phyloP scores from a whole-genome alignment of 2,888 invertebrate genomes.

The Podotricha telesiphe region DNA sequence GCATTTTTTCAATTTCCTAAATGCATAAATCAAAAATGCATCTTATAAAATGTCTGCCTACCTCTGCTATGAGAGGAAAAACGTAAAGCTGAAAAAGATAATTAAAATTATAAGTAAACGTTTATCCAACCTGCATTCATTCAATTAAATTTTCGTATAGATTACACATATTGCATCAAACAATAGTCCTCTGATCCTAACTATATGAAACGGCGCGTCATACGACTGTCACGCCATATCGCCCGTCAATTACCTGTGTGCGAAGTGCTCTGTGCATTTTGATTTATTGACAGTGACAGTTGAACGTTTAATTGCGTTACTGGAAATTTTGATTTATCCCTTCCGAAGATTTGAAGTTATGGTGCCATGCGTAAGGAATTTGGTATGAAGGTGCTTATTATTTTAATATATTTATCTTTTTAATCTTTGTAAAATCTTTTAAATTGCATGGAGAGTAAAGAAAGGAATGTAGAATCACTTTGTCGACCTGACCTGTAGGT shows the following conservation, averaged over 20 bases:
- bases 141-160: conserved; percentile 1
- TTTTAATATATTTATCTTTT: neutral
- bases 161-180: conserved; percentile 5
- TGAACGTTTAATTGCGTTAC: conserved; percentile 49
- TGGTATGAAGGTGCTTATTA: neutral
- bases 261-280: conserved; percentile 40
- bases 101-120: too few species aligned
- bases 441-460: too few species aligned
- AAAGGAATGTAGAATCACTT: too few species aligned
- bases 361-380: conserved; percentile 31
- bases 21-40: too few species aligned
- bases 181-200: conserved; percentile 17
- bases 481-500: too few species aligned
- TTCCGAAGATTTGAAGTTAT: conserved; percentile 27
- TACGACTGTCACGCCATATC: conserved; percentile 33
- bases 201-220: conserved; percentile 27
- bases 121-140: neutral
- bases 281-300: conserved; percentile 47
- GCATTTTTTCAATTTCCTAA: too few species aligned
- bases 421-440: neutral
- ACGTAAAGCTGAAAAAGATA: too few species aligned
- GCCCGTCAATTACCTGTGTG: conserved; percentile 40
- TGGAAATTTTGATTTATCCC: conserved; percentile 47
- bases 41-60: too few species aligned
- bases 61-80: too few species aligned